Conservation (phyloP, 2,797 vertebrate genomes). For the Prionace glauca region DNA sequence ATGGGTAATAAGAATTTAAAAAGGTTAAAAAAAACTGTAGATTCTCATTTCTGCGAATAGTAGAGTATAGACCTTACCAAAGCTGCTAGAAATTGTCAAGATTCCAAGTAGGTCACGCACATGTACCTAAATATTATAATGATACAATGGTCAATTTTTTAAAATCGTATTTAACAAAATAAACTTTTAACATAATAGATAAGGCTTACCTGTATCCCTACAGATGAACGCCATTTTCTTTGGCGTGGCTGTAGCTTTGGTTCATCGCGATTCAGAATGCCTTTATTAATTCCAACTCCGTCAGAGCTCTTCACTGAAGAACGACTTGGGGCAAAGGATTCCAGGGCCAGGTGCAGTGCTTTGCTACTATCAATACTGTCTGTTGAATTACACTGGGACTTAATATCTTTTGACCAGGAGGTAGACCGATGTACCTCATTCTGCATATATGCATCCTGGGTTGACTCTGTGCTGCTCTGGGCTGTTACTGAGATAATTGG, state of each 20-base stretch:
- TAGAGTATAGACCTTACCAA: neutral
- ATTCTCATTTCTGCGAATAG: neutral
- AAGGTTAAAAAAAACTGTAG: neutral
- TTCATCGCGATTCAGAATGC: conserved; percentile 66
- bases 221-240: conserved; percentile 88
- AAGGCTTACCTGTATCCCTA: conserved; percentile 83
- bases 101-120: neutral
- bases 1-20: neutral
- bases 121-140: neutral
- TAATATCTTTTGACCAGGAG: conserved; percentile 57
- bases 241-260: conserved; percentile 71
- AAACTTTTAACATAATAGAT: neutral
- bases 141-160: neutral
- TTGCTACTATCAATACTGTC: conserved; percentile 81
- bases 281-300: conserved; percentile 68
- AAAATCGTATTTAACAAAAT: neutral
- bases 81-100: neutral
- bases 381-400: conserved; percentile 84
- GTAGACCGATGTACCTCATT: conserved; percentile 56
- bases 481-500: conserved; percentile 90
- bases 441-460: conserved; percentile 84
- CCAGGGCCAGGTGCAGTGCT: conserved; percentile 51
- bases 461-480: conserved; percentile 97
- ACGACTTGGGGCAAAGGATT: conserved; percentile 27
- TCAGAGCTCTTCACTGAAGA: conserved; percentile 40